phyloP scores from a whole-genome alignment of 2,797 vertebrate genomes.

The Amniataba percoides region DNA sequence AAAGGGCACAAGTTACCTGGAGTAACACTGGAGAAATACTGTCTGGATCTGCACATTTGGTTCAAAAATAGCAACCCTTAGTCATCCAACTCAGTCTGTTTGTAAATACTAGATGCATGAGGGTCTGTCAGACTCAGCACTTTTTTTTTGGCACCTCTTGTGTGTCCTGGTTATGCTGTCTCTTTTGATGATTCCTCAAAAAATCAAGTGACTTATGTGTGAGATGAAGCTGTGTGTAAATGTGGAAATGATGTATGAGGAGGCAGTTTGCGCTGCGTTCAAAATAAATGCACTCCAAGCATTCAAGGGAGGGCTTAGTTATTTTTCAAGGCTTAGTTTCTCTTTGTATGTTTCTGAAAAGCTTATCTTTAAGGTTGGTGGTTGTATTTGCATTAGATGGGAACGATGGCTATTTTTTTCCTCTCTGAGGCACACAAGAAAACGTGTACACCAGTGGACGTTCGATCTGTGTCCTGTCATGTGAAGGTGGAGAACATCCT shows the following conservation, averaged over 20 bases:
- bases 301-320: slow-evolving; percentile 3
- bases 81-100: slow-evolving; percentile 54
- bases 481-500: not conserved
- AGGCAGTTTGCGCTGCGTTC: slow-evolving; percentile 29
- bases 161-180: slow-evolving; percentile 31
- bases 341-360: slow-evolving; percentile 1
- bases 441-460: not conserved
- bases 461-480: not conserved
- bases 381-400: slow-evolving; percentile 10
- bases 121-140: slow-evolving; percentile 60
- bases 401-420: not conserved
- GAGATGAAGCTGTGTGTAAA: slow-evolving; percentile 23
- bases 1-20: slow-evolving; percentile 60
- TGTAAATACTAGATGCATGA: slow-evolving; percentile 59
- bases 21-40: slow-evolving; percentile 59
- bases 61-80: slow-evolving; percentile 68
- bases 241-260: slow-evolving; percentile 30
- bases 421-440: not conserved
- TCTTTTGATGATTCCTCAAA: slow-evolving; percentile 59
- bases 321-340: slow-evolving; percentile 2
- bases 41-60: slow-evolving; percentile 59
- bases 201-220: slow-evolving; percentile 32
- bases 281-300: slow-evolving; percentile 18
- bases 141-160: slow-evolving; percentile 41
- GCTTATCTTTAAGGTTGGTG: not conserved